Base-by-base conservation (phyloP, 2,797 vertebrate genomes). In the Chromobotia macracanthus region DNA sequence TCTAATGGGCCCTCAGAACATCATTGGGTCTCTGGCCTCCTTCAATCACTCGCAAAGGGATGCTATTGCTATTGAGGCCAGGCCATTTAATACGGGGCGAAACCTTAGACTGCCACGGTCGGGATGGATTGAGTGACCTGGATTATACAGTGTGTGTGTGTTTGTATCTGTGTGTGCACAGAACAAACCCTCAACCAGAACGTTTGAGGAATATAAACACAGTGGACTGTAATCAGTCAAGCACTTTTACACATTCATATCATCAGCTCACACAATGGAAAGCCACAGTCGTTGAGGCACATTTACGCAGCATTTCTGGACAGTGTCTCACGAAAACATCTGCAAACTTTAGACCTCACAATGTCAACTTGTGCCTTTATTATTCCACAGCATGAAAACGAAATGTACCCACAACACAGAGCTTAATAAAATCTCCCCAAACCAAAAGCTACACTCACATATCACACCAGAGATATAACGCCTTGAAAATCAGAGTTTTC, bases 1-100 rank as follows among this genome's bases (percentile, higher is more conserved):
- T 90, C 91, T 90, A 90, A 89, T 91, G 63, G 75, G 77, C 73
- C 63, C 35, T 85, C 71, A 80, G 81, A 83, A 74, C 60, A 60
- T 74, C 79, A 81, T 70, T 90, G 88, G 86, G 77, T 89, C 89
- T 78, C 84, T 80, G 88, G 85, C 82, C 89, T 90, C 88, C 90
- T 91, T 91, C 91, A 90, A 89, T 91, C 87, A 90, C 87, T 87
- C 81, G 75, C 77, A 77, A 82, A 67, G 76, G 44, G 77, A 86
- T n/a, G n/a, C n/a, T n/a, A n/a, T 85, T 83, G 89, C 90, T 91
- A 91, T 92, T 94, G 90, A 94, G 84, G 2, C 82, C 82, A 79
- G 83, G 89, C 89, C 89, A 93, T 93, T 92, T 89, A 94, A 92
- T 93, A 93, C 67, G 84, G 86, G 82, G 48, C 72, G 92, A 92